These are phyloP conservation scores for Eupithecia centaureata DNA, from an alignment of 2,888 invertebrate species.

Conservation along the genomic window DNA sequence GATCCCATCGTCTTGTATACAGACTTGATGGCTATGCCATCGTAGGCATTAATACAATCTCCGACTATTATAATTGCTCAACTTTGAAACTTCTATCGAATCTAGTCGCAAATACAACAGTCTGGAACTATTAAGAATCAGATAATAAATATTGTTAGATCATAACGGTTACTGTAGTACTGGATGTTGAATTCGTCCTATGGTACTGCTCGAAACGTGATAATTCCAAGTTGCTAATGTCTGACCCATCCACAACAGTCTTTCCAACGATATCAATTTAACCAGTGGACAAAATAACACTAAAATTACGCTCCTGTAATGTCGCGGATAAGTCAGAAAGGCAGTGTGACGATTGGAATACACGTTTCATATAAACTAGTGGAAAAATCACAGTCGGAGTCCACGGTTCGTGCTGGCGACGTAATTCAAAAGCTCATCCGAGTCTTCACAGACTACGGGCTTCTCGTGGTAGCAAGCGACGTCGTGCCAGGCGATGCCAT, in stretches of 20 bases:
- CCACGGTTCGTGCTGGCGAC: conserved; percentile 93
- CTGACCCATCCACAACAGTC: not conserved
- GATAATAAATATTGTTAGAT: conserved; percentile 34
- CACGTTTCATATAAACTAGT: conserved; percentile 18
- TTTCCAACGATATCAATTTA: not conserved
- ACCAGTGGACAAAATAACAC: not conserved
- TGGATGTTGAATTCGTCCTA: conserved; percentile 5
- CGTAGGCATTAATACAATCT: conserved; percentile 9
- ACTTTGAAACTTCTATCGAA: not conserved
- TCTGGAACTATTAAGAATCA: conserved; percentile 13
- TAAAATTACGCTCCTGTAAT: not conserved
- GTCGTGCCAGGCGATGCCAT: conserved; percentile 97
- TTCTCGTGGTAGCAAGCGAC: conserved; percentile 97
- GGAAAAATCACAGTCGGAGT: conserved; percentile 87
- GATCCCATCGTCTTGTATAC: conserved; percentile 50
- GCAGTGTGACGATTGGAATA: conserved; percentile 1
- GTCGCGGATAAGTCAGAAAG: not conserved
- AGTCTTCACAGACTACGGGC: conserved; percentile 95
- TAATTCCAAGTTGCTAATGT: not conserved
- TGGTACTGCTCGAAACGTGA: conserved; percentile 16
- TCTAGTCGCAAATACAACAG: conserved; percentile 5
- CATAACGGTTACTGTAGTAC: conserved; percentile 20
- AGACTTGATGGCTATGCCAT: conserved; percentile 9
- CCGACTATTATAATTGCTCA: conserved; percentile 13
- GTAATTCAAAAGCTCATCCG: conserved; percentile 93